Evolutionary conservation across 2,113 vertebrate species (phyloP).

Genomic region (Pedionomus torquatus): DNA sequence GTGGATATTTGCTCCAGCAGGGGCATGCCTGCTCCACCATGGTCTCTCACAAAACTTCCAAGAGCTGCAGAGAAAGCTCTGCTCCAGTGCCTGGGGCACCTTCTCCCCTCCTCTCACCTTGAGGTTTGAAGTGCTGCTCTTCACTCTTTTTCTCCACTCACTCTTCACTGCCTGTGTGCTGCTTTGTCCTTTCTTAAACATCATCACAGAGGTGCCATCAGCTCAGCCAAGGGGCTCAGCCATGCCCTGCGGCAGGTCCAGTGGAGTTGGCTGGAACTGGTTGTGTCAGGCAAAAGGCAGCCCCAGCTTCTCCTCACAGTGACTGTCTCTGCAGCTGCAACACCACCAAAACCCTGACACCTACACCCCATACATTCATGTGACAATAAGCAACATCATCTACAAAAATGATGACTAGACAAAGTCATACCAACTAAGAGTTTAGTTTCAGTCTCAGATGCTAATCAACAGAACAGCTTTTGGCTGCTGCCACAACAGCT

Average conservation of each 20-base stretch:
- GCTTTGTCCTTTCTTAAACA: background rate
- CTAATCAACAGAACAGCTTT: background rate
- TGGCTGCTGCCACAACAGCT: background rate
- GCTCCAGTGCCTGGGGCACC: background rate
- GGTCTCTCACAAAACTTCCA: background rate
- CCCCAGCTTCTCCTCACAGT: background rate
- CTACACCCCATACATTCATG: background rate
- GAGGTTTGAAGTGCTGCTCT: background rate
- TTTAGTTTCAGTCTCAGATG: background rate
- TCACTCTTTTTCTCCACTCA: background rate
- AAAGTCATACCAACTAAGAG: background rate
- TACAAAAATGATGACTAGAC: background rate
- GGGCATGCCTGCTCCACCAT: background rate
- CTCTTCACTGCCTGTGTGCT: background rate
- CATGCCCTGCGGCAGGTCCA: accelerated
- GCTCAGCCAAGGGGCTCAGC: background rate
- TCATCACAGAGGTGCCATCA: background rate
- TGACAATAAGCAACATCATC: background rate
- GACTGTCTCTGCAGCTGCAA: background rate
- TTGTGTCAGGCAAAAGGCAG: background rate
- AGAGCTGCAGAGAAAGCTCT: background rate
- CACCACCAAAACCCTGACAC: background rate
- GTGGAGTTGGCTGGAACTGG: background rate
- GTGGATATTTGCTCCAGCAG: background rate
- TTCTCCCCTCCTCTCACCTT: background rate